Evolutionary conservation across 1,140 invertebrate genomes (phyloP).

Genomic region (Camponotus floridanus): DNA sequence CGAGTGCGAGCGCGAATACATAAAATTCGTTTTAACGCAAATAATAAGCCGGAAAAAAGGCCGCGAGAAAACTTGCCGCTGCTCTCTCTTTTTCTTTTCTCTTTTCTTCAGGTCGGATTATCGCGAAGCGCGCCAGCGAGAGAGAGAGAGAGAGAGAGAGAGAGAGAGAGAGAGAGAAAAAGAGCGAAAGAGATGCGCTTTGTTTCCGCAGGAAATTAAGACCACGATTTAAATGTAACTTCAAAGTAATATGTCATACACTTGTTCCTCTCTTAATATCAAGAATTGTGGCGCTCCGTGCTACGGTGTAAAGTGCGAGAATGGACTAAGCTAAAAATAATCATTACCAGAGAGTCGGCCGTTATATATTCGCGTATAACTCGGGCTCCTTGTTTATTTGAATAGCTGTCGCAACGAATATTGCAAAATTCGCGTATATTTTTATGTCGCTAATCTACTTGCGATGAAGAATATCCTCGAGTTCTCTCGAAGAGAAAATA

Average conservation of each 20-base stretch:
- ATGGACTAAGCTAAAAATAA: neutral
- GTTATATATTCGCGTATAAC: neutral
- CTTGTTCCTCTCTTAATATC: constrained; percentile 33
- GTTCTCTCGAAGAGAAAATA: neutral
- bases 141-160: neutral
- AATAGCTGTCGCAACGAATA: neutral
- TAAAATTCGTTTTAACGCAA: constrained; percentile 60
- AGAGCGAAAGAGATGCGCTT: neutral
- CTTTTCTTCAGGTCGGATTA: neutral
- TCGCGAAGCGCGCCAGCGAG: neutral
- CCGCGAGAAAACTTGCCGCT: constrained; percentile 6
- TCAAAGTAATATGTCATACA: constrained; percentile 34
- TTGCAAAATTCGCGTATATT: neutral
- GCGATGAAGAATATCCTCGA: neutral
- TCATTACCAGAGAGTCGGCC: neutral
- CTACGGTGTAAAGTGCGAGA: neutral
- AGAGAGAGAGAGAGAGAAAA: no score
- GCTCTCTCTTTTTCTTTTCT: neutral
- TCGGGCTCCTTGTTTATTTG: neutral
- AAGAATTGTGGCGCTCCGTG: neutral
- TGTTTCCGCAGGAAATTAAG: constrained; percentile 55
- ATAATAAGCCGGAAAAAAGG: constrained; percentile 48
- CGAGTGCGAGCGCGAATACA: constrained; percentile 46
- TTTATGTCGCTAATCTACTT: neutral
- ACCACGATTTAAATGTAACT: constrained; percentile 24